Conservation (phyloP, 2,113 vertebrate genomes). For the Ophiodon elongatus region DNA sequence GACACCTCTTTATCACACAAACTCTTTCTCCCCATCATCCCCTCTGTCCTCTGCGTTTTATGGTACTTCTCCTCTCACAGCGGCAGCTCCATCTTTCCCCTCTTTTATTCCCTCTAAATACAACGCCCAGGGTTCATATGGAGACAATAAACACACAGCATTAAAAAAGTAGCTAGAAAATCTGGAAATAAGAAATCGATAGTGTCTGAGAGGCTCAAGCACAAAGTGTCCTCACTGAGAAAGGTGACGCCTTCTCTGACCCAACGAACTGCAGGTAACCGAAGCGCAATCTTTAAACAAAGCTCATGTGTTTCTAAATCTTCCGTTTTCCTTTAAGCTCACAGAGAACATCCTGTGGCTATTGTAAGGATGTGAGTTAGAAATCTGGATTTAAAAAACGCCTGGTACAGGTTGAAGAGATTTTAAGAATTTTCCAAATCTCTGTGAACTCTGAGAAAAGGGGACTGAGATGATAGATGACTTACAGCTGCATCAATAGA, state of each 20-base stretch:
- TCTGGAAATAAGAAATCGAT: background rate
- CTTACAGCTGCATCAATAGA: background rate
- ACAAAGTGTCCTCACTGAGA: slow-evolving; percentile 5
- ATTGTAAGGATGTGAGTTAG: no score
- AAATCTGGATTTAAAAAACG: no score
- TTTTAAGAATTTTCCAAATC: no score
- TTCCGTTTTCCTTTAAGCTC: no score
- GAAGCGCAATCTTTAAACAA: background rate
- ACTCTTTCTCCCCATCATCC: slow-evolving; percentile 45
- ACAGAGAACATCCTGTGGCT: no score
- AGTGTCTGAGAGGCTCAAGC: slow-evolving; percentile 4
- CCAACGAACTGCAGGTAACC: background rate
- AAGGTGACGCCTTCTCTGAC: background rate
- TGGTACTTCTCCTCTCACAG: slow-evolving; percentile 24
- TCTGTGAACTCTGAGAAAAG: no score
- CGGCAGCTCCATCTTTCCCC: slow-evolving; percentile 24
- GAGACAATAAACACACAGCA: background rate
- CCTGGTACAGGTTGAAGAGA: no score
- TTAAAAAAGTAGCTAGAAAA: background rate
- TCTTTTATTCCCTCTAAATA: slow-evolving; percentile 10
- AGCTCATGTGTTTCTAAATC: background rate
- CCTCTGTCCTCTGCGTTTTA: slow-evolving; percentile 54
- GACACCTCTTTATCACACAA: slow-evolving; percentile 80
- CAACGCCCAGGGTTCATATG: no score
- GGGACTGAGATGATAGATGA: background rate